phyloP scores from a whole-genome alignment of 2,113 vertebrate species.

The Oostethus manadensis region DNA sequence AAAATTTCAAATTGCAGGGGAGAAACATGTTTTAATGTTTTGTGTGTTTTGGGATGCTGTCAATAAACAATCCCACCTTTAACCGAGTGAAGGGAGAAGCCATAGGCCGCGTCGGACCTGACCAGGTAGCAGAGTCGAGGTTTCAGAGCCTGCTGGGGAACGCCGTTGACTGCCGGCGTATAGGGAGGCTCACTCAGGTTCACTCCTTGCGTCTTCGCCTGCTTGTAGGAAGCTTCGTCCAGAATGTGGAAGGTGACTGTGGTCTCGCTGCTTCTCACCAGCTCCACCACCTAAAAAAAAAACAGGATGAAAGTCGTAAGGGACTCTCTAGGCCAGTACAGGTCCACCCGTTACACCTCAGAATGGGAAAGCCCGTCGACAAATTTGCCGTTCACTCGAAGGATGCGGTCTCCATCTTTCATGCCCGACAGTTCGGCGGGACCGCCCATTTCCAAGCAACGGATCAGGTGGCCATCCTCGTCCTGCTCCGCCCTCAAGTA shows the following conservation, averaged over 20 bases:
- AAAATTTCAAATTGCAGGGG: no score
- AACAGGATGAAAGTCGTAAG: not conserved
- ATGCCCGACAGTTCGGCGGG: constrained; percentile 83
- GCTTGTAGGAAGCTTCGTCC: constrained; percentile 78
- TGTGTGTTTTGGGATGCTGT: not conserved
- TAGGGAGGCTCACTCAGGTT: constrained; percentile 61
- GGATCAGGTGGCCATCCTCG: constrained; percentile 82
- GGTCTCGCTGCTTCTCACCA: constrained; percentile 75
- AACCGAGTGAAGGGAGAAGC: constrained; percentile 82
- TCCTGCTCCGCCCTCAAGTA: constrained; percentile 81
- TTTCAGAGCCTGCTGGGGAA: constrained; percentile 43
- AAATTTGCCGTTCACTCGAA: constrained; percentile 82
- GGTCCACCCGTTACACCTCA: constrained; percentile 66
- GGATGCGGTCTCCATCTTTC: constrained; percentile 86
- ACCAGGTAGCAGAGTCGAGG: constrained; percentile 84
- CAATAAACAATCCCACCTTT: constrained; percentile 68
- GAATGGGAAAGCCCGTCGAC: constrained; percentile 81
- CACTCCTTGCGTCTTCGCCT: constrained; percentile 68
- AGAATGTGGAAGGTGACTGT: constrained; percentile 80
- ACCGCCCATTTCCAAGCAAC: constrained; percentile 77
- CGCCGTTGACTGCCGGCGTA: constrained; percentile 50
- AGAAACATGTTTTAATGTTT: no score
- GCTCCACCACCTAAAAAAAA: constrained; percentile 79
- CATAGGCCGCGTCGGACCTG: constrained; percentile 74
- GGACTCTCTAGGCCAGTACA: not conserved